Evolutionary conservation across 2,888 invertebrate genomes (phyloP).

Genomic region (Anarsia innoxiella): DNA sequence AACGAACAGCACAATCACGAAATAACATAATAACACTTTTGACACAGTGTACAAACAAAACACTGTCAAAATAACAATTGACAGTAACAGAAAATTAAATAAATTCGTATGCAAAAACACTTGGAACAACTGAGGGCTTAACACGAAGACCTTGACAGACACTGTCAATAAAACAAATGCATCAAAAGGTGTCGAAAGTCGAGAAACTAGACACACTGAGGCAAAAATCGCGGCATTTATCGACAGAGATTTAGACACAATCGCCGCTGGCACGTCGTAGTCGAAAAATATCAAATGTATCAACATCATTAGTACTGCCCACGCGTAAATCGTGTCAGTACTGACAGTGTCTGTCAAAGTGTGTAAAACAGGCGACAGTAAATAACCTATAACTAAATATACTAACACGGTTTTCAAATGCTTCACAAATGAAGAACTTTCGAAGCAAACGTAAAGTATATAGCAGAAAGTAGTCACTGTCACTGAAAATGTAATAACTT

Average conservation of each 20-base stretch:
- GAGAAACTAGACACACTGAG: conserved; percentile 94
- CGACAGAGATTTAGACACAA: conserved; percentile 93
- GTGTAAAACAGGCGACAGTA: conserved; percentile 93
- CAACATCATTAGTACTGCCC: conserved; percentile 90
- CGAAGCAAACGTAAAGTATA: conserved; percentile 66
- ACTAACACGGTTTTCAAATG: conserved; percentile 87
- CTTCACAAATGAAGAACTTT: conserved; percentile 48
- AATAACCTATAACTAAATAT: conserved; percentile 89
- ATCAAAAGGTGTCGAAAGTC: conserved; percentile 88
- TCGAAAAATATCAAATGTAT: conserved; percentile 94
- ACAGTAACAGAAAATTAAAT: conserved; percentile 66
- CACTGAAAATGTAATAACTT: conserved; percentile 76
- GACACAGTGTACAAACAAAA: conserved; percentile 74
- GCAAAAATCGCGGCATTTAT: conserved; percentile 96
- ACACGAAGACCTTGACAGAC: conserved; percentile 90
- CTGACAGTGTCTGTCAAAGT: conserved; percentile 97
- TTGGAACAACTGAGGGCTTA: conserved; percentile 87
- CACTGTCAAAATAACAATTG: conserved; percentile 68
- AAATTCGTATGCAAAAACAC: conserved; percentile 74
- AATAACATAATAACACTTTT: conserved; percentile 74
- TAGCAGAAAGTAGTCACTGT: conserved; percentile 77
- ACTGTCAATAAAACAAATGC: conserved; percentile 93
- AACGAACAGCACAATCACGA: conserved; percentile 75
- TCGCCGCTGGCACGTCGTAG: conserved; percentile 90
- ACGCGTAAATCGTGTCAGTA: conserved; percentile 97